Base-by-base conservation (phyloP, 2,888 invertebrate species). In the Lydus trimaculatus region DNA sequence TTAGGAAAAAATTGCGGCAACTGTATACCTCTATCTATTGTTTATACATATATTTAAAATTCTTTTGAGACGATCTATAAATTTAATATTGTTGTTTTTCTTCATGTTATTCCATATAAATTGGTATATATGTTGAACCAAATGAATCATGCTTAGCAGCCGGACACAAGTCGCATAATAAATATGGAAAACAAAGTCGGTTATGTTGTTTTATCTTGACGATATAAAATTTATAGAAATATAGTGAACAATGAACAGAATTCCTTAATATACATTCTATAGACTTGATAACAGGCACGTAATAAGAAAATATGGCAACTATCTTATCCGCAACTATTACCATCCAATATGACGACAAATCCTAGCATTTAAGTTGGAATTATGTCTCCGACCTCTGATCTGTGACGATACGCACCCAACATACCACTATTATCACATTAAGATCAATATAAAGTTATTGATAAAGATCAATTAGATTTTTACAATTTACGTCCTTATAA, bases 281-380 rank as follows among this genome's bases (percentile, higher is more conserved):
- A 20, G 33, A 33, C 17, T 33, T 60, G 33, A 60, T 60, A 60
- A 60, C 33, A 39, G 36, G 60, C 61, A 33, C 61, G 61, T 61
- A 61, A 61, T 31, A 61, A 61, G 61, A 36, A 61, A 61, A 61
- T 61, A 36, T 61, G 7, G 61, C 36, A 31, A 31, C 31, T 59
- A 31, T 59, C 59, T 59, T 59, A 59, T 59, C 59, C 28, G 31
- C 15, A 33, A 36, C 31, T 25, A 36, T 36, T 61, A 33, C 36
- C 25, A 39, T 61, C 61, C 25, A 33, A 61, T 61, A 61, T 61
- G 61, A 60, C 60, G 60, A 60, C 70, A 70, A 67, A 69, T 72
- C 70, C 69, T 61, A 52, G 73, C 73, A 72, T 76, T 75, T 76
- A 73, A 72, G 73, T 72, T 71, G 74, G 74, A 75, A 72, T 75